Base-by-base conservation (phyloP, 2,888 invertebrate genomes). In the Apamea sordens region DNA sequence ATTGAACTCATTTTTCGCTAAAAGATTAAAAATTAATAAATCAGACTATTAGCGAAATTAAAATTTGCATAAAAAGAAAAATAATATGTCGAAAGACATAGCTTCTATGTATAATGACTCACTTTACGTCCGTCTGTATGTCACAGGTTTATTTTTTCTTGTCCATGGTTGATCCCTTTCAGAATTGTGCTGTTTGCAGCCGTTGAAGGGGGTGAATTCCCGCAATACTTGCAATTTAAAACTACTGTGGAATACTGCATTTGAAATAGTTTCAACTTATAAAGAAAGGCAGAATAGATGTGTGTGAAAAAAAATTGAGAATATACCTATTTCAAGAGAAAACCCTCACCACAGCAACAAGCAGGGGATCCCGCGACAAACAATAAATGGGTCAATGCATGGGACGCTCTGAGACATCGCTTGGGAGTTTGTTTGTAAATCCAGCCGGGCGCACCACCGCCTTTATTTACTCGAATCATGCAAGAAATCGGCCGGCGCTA, bases 381-480 rank as follows among this genome's bases (percentile, higher is more conserved):
- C 78, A 88, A 92, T 90, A 96, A 95, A 94, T 94, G 92, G 95
- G 95, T 95, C 94, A 95, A 93, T 94, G 95, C 95, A 95, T 94
- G 94, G 94, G 94, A 96, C 94, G 93, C 93, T 94, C 93, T 94
- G 93, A 95, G 95, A 96, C 95, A 94, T 94, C 94, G 94, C 93
- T 92, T 91, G 88, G 91, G 92, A 94, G 94, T 94, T 96, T 96
- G 96, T 96, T 96, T 96, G 95, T 96, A 96, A 96, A 96, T 95
- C 94, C 94, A 93, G 92, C 92, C 92, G 92, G 91, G 93, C 94
- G 92, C 92, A 86, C 92, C 91, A 92, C 91, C 93, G 93, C 91
- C 93, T 96, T 97, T 96, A 96, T 96, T 96, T 95, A 96, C 95
- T 92, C 89, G 93, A 92, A 95, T 93, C 96, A 96, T 96, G 96